Base-by-base conservation (phyloP, 2,113 vertebrate genomes). In the Oryzias curvinotus region DNA sequence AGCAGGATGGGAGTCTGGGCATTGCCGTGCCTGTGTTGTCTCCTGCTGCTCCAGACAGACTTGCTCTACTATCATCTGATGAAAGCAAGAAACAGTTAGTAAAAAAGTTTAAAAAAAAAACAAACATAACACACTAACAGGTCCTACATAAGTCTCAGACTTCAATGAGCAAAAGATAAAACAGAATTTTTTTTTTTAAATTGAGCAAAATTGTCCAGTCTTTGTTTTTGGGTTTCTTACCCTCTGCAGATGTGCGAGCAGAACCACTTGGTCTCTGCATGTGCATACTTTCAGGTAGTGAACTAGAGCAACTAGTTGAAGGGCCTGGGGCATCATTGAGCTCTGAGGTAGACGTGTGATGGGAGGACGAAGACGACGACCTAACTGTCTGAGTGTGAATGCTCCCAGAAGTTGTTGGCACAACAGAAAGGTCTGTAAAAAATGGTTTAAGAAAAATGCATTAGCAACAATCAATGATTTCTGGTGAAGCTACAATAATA, bases 1-100 rank as follows among this genome's bases (percentile, higher is more conserved):
- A 99, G 90, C 97, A 99, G 0, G 97, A 97, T 2, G 97, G 97
- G 43, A 99, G 91, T 75, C 97, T 89, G 55, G 97, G 97, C 97
- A 99, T 93, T 57, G 96, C 94, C 0, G 94, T 88, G 70, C 95
- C 93, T 3, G 93, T 88, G 21, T 86, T 83, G 77, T 96, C 96
- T 70, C 89, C 92, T 50, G 87, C 71, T 0, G 91, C 77, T 44
- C 84, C 92, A 58, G 94, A 91, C 58, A 92, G 69, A 69, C 92
- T 87, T 85, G 93, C 93, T 85, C 96, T 94, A 30, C 70, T 46
- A 47, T 96, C 96, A 84, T 96, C 96, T 98, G 83, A 50, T 21
- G 17, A 57, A 48, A 62, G 15, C 1, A 36, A 59, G 26, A 71
- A 16, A 52, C 4, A 1, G 62, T 51, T 23, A 25, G 14, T 18